These are phyloP conservation scores for Micrasema longulum DNA, from an alignment of 1,140 invertebrate genomes.

Conservation along the genomic window DNA sequence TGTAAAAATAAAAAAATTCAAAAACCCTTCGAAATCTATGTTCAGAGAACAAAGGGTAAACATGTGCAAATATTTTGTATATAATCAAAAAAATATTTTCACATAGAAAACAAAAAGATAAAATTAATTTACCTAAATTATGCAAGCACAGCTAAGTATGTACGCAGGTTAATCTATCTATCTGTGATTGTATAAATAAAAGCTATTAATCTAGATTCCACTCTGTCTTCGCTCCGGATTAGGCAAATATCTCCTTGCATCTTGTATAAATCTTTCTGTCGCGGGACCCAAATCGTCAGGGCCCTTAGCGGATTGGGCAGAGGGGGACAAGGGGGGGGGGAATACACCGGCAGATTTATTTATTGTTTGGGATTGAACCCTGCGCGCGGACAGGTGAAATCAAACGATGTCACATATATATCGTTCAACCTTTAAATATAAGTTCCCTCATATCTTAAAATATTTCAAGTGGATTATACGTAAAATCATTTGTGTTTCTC, in stretches of 20 bases:
- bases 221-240: constrained; percentile 5
- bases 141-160: neutral
- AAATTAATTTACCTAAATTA: neutral
- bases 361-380: constrained; percentile 11
- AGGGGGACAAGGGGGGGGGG: neutral
- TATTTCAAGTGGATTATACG: neutral
- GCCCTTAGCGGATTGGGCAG: neutral
- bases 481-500: neutral
- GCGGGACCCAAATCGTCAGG: constrained; percentile 16
- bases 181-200: neutral
- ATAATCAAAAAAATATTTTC: neutral
- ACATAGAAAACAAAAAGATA: neutral
- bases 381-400: constrained; percentile 11
- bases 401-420: too few species aligned
- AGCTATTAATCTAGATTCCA: neutral
- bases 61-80: neutral
- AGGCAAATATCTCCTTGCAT: constrained; percentile 31
- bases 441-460: constrained; percentile 1
- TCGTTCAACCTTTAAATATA: constrained; percentile 1
- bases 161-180: too few species aligned
- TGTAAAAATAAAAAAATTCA: too few species aligned
- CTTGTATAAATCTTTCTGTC: constrained; percentile 27
- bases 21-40: too few species aligned
- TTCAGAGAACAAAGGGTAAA: neutral
- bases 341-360: neutral